Percentiles rank a stretch among this genome's conserved stretches.
These are phyloP conservation scores for Origma solitaria DNA, from an alignment of 2,113 vertebrate species.

Conservation along the genomic window DNA sequence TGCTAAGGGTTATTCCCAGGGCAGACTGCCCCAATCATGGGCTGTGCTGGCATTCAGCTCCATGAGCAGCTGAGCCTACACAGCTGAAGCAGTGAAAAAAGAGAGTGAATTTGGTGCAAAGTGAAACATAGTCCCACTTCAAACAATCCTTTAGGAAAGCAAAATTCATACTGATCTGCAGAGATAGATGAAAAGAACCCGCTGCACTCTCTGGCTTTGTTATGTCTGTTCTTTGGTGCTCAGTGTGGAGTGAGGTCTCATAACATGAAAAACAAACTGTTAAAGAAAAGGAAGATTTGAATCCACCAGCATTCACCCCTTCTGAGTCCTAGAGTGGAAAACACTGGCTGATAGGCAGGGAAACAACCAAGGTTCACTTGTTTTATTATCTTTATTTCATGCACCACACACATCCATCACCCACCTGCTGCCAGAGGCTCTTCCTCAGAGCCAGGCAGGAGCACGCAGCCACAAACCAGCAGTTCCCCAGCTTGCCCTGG, in stretches of 20 bases:
- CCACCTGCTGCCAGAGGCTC: constrained; percentile 84
- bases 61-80: background rate
- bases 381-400: background rate
- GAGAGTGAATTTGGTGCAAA: background rate
- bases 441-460: constrained; percentile 86
- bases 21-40: background rate
- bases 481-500: constrained; percentile 88
- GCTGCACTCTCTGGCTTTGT: background rate
- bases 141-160: background rate
- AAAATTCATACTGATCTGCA: background rate
- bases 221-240: background rate
- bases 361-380: background rate
- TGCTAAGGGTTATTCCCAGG: background rate
- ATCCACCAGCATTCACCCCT: background rate
- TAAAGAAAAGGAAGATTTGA: background rate
- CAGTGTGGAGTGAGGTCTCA: background rate
- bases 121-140: background rate
- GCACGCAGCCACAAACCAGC: constrained; percentile 89
- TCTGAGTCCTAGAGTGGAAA: background rate
- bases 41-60: background rate
- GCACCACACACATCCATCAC: background rate
- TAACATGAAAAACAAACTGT: background rate
- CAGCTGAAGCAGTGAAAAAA: background rate
- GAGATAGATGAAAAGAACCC: background rate
- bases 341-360: background rate